Percentiles rank a stretch among this genome's conserved stretches.
These are phyloP conservation scores for Chamaea fasciata DNA, from an alignment of 2,113 vertebrate species.

Conservation along the genomic window DNA sequence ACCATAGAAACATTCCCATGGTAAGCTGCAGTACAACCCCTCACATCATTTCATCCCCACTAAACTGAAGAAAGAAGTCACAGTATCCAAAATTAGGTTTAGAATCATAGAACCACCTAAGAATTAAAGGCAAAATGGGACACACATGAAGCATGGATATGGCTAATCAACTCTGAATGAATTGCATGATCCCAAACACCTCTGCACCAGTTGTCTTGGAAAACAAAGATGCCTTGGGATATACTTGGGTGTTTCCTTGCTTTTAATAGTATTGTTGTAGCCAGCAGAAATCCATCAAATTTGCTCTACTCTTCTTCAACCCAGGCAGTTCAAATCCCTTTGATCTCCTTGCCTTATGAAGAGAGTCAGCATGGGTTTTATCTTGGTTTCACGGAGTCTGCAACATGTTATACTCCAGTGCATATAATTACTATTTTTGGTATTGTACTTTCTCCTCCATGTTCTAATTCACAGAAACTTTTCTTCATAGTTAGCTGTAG, in stretches of 20 bases:
- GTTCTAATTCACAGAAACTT: neutral
- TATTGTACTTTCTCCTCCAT: neutral
- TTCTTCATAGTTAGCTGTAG: neutral
- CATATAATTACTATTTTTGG: neutral
- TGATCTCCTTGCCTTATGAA: neutral
- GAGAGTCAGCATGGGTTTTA: neutral
- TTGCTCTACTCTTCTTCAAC: neutral
- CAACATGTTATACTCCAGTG: neutral
- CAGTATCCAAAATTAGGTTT: neutral
- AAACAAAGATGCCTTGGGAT: neutral
- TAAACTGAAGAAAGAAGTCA: neutral
- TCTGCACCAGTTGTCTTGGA: neutral
- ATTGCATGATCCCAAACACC: neutral
- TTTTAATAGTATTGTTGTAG: neutral
- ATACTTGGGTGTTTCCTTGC: neutral
- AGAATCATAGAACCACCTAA: neutral
- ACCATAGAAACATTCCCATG: neutral
- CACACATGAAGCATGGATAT: rapidly evolving
- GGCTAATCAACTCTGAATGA: neutral
- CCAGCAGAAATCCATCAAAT: neutral
- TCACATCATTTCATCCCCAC: neutral
- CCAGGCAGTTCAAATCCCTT: neutral
- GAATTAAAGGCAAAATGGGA: neutral
- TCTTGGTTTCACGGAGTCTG: neutral
- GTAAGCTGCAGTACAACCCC: neutral